A percentile compares a stretch with the other conserved stretches of the same genome.
phyloP scores from a whole-genome alignment of 2,113 vertebrate genomes.

The Sinocyclocheilus anophthalmus region DNA sequence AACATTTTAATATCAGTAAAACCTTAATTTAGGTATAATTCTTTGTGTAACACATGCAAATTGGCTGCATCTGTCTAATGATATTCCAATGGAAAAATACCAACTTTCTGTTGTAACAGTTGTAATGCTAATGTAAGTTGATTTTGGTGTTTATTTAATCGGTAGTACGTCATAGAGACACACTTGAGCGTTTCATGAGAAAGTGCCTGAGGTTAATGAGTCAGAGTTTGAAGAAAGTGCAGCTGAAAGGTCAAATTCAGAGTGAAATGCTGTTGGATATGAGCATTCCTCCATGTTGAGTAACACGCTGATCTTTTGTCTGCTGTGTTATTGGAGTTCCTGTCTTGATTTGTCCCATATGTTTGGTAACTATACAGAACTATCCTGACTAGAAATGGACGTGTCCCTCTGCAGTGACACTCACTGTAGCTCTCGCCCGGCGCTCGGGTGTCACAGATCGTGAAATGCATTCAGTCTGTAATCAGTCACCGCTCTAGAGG shows the following conservation, averaged over 20 bases:
- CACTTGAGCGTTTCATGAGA: background rate
- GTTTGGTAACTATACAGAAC: background rate
- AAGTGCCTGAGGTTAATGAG: constrained; percentile 2
- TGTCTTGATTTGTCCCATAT: background rate
- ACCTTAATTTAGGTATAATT: background rate
- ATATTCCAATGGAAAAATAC: background rate
- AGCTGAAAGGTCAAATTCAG: background rate
- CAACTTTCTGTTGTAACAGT: background rate
- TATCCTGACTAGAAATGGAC: background rate
- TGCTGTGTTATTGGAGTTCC: background rate
- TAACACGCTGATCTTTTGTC: background rate
- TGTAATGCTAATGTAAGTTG: background rate
- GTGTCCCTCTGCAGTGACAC: background rate
- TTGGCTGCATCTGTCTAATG: background rate
- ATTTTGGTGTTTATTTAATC: background rate
- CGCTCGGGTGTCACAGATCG: constrained; percentile 71
- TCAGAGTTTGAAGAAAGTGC: background rate
- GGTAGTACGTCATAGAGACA: background rate
- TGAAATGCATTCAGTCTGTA: constrained; percentile 68
- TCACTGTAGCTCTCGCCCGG: constrained; percentile 58
- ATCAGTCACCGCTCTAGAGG: constrained; percentile 69
- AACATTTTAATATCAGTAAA: background rate
- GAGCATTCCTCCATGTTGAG: background rate
- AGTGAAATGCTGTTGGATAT: background rate
- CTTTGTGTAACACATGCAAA: background rate